phyloP scores from a whole-genome alignment of 2,888 invertebrate species.

The Esperia sulphurella region DNA sequence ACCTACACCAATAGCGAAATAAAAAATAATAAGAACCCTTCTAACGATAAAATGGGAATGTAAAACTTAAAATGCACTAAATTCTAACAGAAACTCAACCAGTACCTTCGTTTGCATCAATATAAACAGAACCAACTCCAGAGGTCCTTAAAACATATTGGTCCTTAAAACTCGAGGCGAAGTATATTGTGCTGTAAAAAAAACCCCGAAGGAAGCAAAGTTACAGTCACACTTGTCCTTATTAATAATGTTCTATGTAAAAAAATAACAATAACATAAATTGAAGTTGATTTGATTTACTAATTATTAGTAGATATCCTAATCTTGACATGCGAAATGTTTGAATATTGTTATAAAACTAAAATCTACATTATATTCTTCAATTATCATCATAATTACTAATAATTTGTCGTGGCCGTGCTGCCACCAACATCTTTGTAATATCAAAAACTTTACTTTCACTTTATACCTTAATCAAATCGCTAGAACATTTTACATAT shows the following conservation, averaged over 20 bases:
- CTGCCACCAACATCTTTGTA: slow-evolving; percentile 37
- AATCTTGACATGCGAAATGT: slow-evolving; percentile 41
- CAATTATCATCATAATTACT: slow-evolving; percentile 30
- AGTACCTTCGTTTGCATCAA: slow-evolving; percentile 27
- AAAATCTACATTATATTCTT: slow-evolving; percentile 38
- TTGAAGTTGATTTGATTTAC: slow-evolving; percentile 17
- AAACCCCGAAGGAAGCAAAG: slow-evolving; percentile 17
- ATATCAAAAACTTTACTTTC: slow-evolving; percentile 7
- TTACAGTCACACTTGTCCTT: slow-evolving; percentile 18
- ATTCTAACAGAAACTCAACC: slow-evolving; percentile 22
- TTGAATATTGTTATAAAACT: slow-evolving; percentile 53
- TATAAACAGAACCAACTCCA: slow-evolving; percentile 7
- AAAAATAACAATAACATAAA: slow-evolving; percentile 29
- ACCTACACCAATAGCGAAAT: slow-evolving; percentile 22
- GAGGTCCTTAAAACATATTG: slow-evolving; percentile 22
- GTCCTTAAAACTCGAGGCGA: slow-evolving; percentile 25
- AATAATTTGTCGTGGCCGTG: slow-evolving; percentile 35
- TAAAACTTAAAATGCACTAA: slow-evolving; percentile 52
- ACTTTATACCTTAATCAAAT: slow-evolving; percentile 24
- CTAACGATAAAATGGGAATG: slow-evolving; percentile 50
- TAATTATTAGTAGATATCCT: slow-evolving; percentile 24
- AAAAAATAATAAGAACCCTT: slow-evolving; percentile 29
- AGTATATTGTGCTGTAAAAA: slow-evolving; percentile 24
- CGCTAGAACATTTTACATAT: slow-evolving; percentile 18
- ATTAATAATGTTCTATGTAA: slow-evolving; percentile 19